Percentiles rank a stretch among this genome's conserved stretches.
phyloP scores from a whole-genome alignment of 2,888 invertebrate genomes.

The Platycheirus rosarum region DNA sequence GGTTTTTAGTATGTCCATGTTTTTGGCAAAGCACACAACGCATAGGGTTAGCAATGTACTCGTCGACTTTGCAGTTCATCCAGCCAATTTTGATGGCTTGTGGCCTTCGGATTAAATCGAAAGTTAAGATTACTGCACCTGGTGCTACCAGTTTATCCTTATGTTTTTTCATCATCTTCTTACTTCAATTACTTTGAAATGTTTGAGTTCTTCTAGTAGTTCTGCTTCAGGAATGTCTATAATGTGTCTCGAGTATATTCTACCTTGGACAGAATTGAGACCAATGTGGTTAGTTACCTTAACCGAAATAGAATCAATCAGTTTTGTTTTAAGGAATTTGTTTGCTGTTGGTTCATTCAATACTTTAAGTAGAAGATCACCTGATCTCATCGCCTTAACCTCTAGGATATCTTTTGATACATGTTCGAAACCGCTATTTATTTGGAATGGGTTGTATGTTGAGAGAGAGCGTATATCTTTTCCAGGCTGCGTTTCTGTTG shows the following conservation, averaged over 20 bases:
- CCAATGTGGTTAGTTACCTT: not conserved
- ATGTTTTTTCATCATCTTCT: conserved; percentile 21
- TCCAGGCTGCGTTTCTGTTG: not conserved
- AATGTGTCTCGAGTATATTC: conserved; percentile 18
- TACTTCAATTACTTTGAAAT: conserved; percentile 8
- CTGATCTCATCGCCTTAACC: conserved; percentile 6
- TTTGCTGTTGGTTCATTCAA: conserved; percentile 6
- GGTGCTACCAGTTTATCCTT: not conserved
- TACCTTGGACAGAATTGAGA: conserved; percentile 26
- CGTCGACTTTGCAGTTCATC: conserved; percentile 37
- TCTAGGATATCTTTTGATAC: conserved; percentile 3
- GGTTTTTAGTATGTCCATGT: conserved; percentile 12
- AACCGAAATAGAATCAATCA: not conserved
- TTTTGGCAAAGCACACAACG: conserved; percentile 29
- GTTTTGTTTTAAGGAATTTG: not conserved
- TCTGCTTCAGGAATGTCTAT: conserved; percentile 21
- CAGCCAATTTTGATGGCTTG: conserved; percentile 18
- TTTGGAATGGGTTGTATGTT: not conserved
- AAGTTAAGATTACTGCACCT: conserved; percentile 13
- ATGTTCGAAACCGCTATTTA: not conserved
- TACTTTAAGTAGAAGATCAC: not conserved
- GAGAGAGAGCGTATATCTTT: not conserved
- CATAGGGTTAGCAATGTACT: conserved; percentile 42
- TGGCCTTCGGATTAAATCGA: conserved; percentile 29
- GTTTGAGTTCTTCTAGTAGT: conserved; percentile 12